Conservation (phyloP, 2,888 invertebrate genomes). For the Stenolophus ochropezus region DNA sequence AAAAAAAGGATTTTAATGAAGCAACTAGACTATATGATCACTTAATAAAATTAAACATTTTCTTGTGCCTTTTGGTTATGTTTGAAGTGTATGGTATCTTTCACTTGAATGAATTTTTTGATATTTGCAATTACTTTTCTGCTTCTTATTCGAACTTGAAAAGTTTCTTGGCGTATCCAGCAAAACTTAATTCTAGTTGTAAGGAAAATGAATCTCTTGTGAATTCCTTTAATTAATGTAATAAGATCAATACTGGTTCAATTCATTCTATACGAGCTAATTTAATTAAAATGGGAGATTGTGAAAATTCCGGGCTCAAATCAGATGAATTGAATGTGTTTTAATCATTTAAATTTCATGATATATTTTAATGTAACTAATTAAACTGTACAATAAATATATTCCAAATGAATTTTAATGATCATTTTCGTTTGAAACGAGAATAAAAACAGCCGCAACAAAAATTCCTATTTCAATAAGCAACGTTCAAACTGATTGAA, state of each 20-base stretch:
- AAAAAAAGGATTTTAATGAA: too few species aligned
- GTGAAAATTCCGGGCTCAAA: background rate
- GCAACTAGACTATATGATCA: too few species aligned
- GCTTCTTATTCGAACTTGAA: too few species aligned
- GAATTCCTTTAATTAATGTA: background rate
- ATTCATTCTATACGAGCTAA: background rate
- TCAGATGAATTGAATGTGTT: background rate
- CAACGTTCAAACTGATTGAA: constrained; percentile 4
- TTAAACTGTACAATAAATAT: background rate
- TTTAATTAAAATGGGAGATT: background rate
- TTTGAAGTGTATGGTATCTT: too few species aligned
- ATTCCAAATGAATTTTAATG: background rate
- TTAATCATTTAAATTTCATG: background rate
- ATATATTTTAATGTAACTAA: background rate
- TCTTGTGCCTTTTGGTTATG: too few species aligned
- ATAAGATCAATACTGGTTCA: background rate
- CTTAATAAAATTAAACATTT: too few species aligned
- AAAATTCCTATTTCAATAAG: constrained; percentile 28
- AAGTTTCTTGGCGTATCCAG: too few species aligned
- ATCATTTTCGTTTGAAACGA: background rate
- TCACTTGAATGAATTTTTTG: too few species aligned
- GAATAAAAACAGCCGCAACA: background rate
- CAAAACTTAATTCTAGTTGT: too few species aligned
- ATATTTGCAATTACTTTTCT: too few species aligned
- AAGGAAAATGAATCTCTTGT: background rate